Evolutionary conservation across 2,797 vertebrate species (phyloP).

Genomic region (Sebastes variabilis): DNA sequence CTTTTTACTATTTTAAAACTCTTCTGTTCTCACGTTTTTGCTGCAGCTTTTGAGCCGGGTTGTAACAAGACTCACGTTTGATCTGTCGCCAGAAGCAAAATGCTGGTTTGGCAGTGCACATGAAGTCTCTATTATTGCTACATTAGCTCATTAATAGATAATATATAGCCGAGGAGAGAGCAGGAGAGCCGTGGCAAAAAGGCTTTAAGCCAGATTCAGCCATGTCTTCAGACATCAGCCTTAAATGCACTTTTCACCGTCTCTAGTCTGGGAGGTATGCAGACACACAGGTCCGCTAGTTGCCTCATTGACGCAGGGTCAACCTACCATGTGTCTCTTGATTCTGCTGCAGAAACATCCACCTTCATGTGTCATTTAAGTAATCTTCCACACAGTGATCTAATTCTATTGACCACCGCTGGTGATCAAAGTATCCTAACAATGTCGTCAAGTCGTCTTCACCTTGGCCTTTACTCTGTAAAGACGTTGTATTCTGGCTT

Average conservation of each 20-base stretch:
- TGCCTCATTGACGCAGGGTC: neutral
- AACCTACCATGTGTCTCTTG: neutral
- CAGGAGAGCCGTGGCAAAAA: neutral
- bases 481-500: neutral
- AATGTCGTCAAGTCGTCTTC: neutral
- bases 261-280: neutral
- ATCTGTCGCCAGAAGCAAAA: neutral
- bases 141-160: conserved; percentile 16
- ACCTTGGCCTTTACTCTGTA: conserved; percentile 5
- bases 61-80: neutral
- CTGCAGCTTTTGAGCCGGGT: no score
- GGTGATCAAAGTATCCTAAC: conserved; percentile 5
- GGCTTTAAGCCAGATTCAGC: neutral
- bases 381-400: conserved; percentile 1
- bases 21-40: no score
- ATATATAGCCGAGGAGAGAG: neutral
- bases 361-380: conserved; percentile 14
- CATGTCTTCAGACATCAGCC: conserved; percentile 1
- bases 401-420: conserved; percentile 16
- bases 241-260: conserved; percentile 6
- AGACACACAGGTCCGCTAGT: neutral
- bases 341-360: conserved; percentile 28
- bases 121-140: conserved; percentile 1
- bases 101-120: neutral
- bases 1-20: no score